Conservation (phyloP, 2,113 vertebrate genomes). For the Microcebus lehilahytsara region DNA sequence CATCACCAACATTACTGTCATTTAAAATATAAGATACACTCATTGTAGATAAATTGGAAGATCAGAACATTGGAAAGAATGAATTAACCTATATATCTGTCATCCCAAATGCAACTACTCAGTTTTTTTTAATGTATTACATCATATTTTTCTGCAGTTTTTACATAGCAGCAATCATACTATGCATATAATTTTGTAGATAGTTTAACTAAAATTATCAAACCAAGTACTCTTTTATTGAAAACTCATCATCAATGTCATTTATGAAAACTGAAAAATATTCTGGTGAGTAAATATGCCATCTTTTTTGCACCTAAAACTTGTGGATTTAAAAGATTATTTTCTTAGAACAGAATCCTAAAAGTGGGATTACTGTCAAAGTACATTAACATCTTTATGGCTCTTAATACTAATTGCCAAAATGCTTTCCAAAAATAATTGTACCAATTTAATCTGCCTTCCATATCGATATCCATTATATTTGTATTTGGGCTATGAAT, state of each 20-base stretch:
- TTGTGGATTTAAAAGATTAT: constrained; percentile 27
- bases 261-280: constrained; percentile 52
- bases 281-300: not conserved
- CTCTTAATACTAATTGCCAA: constrained; percentile 38
- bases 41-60: not conserved
- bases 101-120: not conserved
- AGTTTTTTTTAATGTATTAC: not conserved
- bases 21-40: constrained; percentile 16
- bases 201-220: constrained; percentile 34
- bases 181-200: not conserved
- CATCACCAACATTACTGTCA: not conserved
- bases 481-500: constrained; percentile 25
- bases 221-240: constrained; percentile 7
- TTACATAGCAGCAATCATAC: not conserved
- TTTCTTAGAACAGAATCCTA: constrained; percentile 49
- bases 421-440: constrained; percentile 53
- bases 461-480: constrained; percentile 56
- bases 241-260: constrained; percentile 25
- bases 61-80: not conserved
- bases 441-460: constrained; percentile 45
- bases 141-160: not conserved
- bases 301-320: constrained; percentile 17
- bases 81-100: not conserved
- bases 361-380: constrained; percentile 58
- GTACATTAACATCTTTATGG: constrained; percentile 22